A percentile compares a stretch with the other conserved stretches of the same genome.
Conservation (phyloP, 2,113 vertebrate genomes). For the Thalassarche chlororhynchos region DNA sequence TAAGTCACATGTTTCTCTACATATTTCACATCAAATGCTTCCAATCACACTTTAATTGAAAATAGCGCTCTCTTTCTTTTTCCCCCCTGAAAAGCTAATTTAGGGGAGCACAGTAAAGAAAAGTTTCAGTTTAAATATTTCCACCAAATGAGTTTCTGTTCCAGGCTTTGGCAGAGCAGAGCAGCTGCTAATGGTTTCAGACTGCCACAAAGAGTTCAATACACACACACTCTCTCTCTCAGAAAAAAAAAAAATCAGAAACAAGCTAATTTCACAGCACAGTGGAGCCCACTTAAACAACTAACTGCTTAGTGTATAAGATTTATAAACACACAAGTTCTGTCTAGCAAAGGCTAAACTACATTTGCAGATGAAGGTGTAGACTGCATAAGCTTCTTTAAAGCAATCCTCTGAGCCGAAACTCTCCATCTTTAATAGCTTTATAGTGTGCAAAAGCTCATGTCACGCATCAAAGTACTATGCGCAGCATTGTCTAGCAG, state of each 20-base stretch:
- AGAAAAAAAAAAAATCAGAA: conserved; percentile 10
- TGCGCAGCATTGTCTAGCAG: not conserved
- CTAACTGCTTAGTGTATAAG: not conserved
- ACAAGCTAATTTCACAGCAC: conserved; percentile 69
- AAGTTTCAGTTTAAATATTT: not conserved
- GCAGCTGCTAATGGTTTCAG: conserved; percentile 57
- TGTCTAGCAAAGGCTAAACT: not conserved
- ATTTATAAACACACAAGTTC: conserved; percentile 53
- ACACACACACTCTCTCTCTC: not conserved
- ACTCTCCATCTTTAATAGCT: not conserved
- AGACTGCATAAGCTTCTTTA: not conserved
- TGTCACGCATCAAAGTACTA: not conserved
- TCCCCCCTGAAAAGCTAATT: not conserved
- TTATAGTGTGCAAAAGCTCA: not conserved
- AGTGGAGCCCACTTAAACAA: conserved; percentile 57
- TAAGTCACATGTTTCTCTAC: not conserved
- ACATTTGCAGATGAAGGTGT: not conserved
- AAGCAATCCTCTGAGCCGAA: not conserved
- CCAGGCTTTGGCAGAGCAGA: not conserved
- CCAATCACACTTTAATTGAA: not conserved
- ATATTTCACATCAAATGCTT: not conserved
- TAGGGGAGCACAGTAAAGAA: not conserved
- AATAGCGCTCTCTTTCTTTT: not conserved
- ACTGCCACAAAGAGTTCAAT: conserved; percentile 53
- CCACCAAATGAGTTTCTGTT: not conserved